Conservation (phyloP, 2,888 invertebrate genomes). For the Ptychoptera albimana region DNA sequence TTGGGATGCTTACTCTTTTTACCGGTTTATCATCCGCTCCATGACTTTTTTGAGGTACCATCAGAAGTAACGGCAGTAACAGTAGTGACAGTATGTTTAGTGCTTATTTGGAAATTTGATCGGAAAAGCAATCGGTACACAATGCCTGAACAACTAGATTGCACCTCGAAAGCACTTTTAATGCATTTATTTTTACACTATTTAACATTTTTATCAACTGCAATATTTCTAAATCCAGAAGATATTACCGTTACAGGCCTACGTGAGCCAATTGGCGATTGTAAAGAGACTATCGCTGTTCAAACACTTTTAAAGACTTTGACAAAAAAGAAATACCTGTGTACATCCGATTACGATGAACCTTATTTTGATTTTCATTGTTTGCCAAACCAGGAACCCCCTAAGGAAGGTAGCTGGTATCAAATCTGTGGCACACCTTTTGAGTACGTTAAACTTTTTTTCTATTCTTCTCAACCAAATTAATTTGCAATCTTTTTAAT, state of each 20-base stretch:
- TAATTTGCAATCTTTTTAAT: no score
- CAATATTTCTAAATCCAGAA: conserved; percentile 48
- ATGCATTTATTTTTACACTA: conserved; percentile 45
- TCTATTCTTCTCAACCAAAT: not conserved
- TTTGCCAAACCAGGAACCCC: conserved; percentile 34
- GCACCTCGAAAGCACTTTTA: conserved; percentile 22
- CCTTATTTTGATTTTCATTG: conserved; percentile 62
- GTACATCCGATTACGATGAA: conserved; percentile 52
- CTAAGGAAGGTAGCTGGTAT: conserved; percentile 47
- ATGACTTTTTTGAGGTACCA: conserved; percentile 50
- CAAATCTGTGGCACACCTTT: conserved; percentile 61
- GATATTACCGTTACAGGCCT: conserved; percentile 49
- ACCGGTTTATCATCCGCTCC: conserved; percentile 59
- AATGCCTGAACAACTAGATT: not conserved
- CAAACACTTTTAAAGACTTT: conserved; percentile 53
- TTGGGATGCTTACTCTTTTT: conserved; percentile 56
- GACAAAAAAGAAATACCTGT: conserved; percentile 53
- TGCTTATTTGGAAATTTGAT: conserved; percentile 35
- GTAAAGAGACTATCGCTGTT: conserved; percentile 41
- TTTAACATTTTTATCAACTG: conserved; percentile 40
- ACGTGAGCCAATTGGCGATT: conserved; percentile 61
- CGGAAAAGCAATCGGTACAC: conserved; percentile 8
- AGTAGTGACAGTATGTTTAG: conserved; percentile 41
- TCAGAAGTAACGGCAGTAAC: conserved; percentile 55
- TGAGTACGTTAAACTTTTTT: conserved; percentile 26